Evolutionary conservation across 1,140 invertebrate genomes (phyloP), one percentile per base, ranked within the genome.

Genomic region (Olivierus martensii): DNA sequence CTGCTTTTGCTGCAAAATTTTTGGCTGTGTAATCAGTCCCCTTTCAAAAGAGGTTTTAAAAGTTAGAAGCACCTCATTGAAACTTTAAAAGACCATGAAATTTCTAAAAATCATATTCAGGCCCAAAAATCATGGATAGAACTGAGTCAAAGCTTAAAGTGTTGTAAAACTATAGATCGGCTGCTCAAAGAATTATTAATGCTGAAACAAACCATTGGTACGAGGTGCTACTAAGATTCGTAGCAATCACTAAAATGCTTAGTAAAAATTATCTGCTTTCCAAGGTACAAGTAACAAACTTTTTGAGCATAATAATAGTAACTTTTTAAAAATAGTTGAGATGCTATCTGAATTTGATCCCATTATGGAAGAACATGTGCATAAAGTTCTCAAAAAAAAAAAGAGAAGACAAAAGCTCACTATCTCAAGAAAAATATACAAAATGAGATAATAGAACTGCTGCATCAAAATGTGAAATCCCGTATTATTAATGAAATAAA

Each of bases 161-260:
- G 39, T 52, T 28, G 39, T 46, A 44, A 42, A 36, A 43, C 50
- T 43, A 43, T 43, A 36, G 41, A 43, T 39, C 1, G 15, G 34
- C 44, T 52, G 28, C 28, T 28, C 28, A 28, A 28, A 28, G 28
- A 28, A 28, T 28, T 28, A 28, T 28, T 28, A 28, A 28, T 28
- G 28, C 28, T 28, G 28, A 28, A 28, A 28, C 28, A 28, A 28
- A 28, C 28, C 28, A 28, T 28, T 52, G 50, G 41, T 34, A 52
- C 50, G 28, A 52, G 42, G 41, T 52, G 50, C 42, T 52, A 45
- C 50, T 52, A 46, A 18, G 50, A 45, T 45, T 52, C 28, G 50
- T 45, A 43, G 42, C 50, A 35, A 36, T 36, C 17, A 52, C 21
- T 22, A 52, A 52, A 52, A 45, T 52, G 28, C 34, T 52, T 52